Evolutionary conservation across 1,140 invertebrate genomes (phyloP).

Genomic region (Delia radicum): DNA sequence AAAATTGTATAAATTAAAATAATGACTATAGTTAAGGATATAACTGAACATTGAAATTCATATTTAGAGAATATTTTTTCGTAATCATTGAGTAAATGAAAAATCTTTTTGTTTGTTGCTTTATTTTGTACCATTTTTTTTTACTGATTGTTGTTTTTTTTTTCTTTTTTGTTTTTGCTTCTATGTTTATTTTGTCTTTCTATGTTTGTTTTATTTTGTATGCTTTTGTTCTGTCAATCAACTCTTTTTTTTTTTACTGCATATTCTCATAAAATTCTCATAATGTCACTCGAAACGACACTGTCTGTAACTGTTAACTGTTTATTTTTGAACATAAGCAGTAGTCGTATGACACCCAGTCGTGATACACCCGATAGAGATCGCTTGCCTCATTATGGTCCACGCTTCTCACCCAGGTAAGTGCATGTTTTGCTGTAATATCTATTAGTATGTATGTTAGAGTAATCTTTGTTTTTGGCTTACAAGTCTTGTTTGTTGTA

Average conservation of each 20-base stretch:
- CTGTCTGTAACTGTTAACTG: neutral
- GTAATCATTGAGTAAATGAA: neutral
- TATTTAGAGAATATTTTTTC: neutral
- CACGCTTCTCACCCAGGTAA: conserved; percentile 77
- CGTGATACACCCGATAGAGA: conserved; percentile 77
- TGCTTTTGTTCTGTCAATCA: conserved; percentile 20
- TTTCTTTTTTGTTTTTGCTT: conserved; percentile 4
- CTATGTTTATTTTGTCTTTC: conserved; percentile 19
- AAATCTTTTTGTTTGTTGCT: conserved; percentile 7
- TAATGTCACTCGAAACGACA: conserved; percentile 33
- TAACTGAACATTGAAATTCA: neutral
- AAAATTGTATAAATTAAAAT: too few species aligned
- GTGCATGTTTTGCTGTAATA: conserved; percentile 43
- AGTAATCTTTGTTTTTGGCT: neutral
- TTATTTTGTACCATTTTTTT: conserved; percentile 5
- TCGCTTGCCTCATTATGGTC: conserved; percentile 79
- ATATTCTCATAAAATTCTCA: too few species aligned
- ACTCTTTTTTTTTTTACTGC: conserved; percentile 39
- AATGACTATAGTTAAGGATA: too few species aligned
- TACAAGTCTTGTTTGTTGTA: too few species aligned
- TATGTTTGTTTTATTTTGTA: conserved; percentile 33
- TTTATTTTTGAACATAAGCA: conserved; percentile 21
- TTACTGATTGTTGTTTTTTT: neutral
- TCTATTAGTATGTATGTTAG: neutral
- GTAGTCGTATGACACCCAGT: conserved; percentile 79